Evolutionary conservation across 2,797 vertebrate species (phyloP), one percentile per base, ranked within the genome.

Genomic region (Pseudotriccus pelzelni): DNA sequence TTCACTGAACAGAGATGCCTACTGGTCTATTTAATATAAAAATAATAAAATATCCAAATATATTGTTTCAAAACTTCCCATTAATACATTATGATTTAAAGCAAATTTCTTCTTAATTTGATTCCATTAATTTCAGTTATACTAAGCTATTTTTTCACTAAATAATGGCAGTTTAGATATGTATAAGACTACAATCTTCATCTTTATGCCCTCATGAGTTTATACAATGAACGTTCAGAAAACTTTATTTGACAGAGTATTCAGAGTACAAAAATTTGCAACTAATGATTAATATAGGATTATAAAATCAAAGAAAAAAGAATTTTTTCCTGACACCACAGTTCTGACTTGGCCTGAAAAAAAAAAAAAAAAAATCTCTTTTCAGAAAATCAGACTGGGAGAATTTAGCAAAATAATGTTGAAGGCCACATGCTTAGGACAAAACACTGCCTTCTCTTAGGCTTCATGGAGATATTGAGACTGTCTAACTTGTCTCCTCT

Each of bases 261-360:
- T 52, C 16, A 16, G 16, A 41, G 4, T 66, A 32, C 18, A 73
- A 86, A 70, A 67, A 81, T 46, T 49, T 64, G 3, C 8, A 49
- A 8, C 4, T 36, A 50, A 18, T 55, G 20, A 73, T 39, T 85
- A 32, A 56, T 0, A 0, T 28, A 60, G 9, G 10, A 14, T 24
- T 74, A 89, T 32, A 3, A 64, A 89, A 81, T 12, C 81, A n/a
- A 20, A 66, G 7, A 36, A 86, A 86, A 53, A 80, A 64, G 0
- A 60, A 50, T 30, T 10, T 34, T 49, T 84, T 89, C 66, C 23
- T 69, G 28, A 30, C 39, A 69, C 9, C 7, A 82, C 6, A 25
- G 17, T 19, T 73, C 18, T 58, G 27, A 46, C 12, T 32, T 70
- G 17, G 47, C 11, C 13, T 46, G 18, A 17, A 58, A 30, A 28